Conservation (phyloP, 2,888 invertebrate genomes). For the Sturmia bella region DNA sequence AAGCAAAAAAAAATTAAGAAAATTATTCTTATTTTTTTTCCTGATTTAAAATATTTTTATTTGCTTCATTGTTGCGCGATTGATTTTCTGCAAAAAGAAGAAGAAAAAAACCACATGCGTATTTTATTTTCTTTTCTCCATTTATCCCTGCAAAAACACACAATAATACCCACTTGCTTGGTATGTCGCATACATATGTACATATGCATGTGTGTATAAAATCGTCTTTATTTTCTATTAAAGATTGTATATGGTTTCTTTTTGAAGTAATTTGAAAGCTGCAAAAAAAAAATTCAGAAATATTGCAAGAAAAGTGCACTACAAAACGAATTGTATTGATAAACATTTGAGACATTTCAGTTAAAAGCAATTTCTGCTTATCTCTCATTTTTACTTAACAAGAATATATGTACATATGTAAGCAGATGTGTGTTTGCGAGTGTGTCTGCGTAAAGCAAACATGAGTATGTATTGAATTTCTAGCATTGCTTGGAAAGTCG, state of each 20-base stretch:
- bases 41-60: constrained; percentile 21
- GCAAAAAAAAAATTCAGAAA: not conserved
- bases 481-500: constrained; percentile 59
- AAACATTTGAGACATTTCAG: constrained; percentile 61
- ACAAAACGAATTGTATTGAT: constrained; percentile 59
- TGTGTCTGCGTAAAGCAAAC: not conserved
- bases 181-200: not conserved
- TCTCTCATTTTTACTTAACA: constrained; percentile 66
- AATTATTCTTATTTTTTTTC: not conserved
- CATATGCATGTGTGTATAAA: not conserved
- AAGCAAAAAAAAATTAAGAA: not conserved
- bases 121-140: constrained; percentile 10
- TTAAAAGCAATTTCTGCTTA: constrained; percentile 68
- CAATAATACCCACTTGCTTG: not conserved
- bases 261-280: constrained; percentile 50
- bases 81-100: constrained; percentile 54
- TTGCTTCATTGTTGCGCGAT: constrained; percentile 66
- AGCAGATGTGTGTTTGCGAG: not conserved
- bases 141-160: constrained; percentile 7
- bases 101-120: constrained; percentile 31
- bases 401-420: not conserved
- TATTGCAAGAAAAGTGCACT: constrained; percentile 31
- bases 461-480: constrained; percentile 43
- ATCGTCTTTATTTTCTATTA: constrained; percentile 61
- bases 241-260: constrained; percentile 41